Evolutionary conservation across 1,140 invertebrate genomes (phyloP).

Genomic region (Himalopsyche phryganea): DNA sequence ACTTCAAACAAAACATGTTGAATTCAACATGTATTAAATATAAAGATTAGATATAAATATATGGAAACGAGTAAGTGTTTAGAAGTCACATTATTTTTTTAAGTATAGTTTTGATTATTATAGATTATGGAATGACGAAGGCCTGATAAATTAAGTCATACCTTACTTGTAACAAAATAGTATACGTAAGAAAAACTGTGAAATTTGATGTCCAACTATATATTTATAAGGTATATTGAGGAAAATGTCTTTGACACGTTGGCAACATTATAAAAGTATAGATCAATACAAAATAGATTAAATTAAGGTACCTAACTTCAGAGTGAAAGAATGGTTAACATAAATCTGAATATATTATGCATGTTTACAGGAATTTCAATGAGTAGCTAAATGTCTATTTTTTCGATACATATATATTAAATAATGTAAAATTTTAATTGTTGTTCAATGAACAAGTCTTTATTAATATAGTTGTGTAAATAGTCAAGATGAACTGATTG

Average conservation of each 20-base stretch:
- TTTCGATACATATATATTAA: constrained; percentile 18
- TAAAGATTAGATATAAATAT: no score
- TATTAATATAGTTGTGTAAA: constrained; percentile 10
- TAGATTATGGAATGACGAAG: no score
- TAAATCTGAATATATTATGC: neutral
- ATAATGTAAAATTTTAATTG: neutral
- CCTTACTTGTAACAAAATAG: neutral
- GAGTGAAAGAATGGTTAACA: neutral
- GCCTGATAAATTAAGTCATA: no score
- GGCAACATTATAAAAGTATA: neutral
- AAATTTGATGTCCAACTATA: constrained; percentile 15
- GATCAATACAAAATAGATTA: neutral
- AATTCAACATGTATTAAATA: no score
- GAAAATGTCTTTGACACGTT: no score
- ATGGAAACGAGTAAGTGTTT: no score
- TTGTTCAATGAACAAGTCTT: neutral
- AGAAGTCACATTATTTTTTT: no score
- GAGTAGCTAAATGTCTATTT: constrained; percentile 27
- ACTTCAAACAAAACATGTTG: no score
- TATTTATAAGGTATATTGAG: neutral
- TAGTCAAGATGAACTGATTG: constrained; percentile 23
- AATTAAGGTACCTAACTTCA: constrained; percentile 3
- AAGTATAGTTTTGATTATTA: no score
- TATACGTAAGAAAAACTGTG: constrained; percentile 20
- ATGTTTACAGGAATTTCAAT: neutral